Evolutionary conservation across 2,888 invertebrate species (phyloP).

Genomic region (Dolichopus griseipennis): DNA sequence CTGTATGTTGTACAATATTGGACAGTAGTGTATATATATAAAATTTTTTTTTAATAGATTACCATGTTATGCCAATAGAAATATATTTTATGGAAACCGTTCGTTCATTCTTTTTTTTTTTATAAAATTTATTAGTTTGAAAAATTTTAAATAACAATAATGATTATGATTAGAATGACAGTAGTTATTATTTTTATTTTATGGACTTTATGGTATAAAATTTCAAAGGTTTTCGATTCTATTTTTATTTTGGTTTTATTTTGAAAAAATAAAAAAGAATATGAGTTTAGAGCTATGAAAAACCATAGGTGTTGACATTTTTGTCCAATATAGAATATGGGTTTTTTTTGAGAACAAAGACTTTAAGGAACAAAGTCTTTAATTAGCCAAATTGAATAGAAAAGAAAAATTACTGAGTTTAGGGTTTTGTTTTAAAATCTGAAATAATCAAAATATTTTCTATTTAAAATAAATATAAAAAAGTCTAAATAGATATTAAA

Average conservation of each 20-base stretch:
- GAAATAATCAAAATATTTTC: not conserved
- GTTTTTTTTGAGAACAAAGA: too few relatives aligned
- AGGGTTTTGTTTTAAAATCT: too few relatives aligned
- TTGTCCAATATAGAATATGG: too few relatives aligned
- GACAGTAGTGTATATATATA: too few relatives aligned
- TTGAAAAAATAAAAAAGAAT: too few relatives aligned
- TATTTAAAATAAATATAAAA: not conserved
- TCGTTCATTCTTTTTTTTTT: not conserved
- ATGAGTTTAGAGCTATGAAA: not conserved
- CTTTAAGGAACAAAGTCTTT: not conserved
- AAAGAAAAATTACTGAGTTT: too few relatives aligned
- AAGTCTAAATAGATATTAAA: not conserved
- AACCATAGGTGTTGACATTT: conserved; percentile 6
- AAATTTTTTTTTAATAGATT: not conserved
- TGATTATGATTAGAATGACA: conserved; percentile 1
- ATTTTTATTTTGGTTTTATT: too few relatives aligned
- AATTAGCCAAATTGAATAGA: not conserved
- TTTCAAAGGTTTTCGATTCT: too few relatives aligned
- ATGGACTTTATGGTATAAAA: too few relatives aligned
- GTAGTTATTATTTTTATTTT: not conserved
- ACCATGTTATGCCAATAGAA: not conserved
- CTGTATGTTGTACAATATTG: too few relatives aligned
- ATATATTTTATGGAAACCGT: not conserved
- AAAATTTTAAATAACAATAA: conserved; percentile 3
- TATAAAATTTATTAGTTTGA: not conserved